Percentiles rank a stretch among this genome's conserved stretches.
These are phyloP conservation scores for Phenacoccus solenopsis DNA, from an alignment of 1,140 invertebrate genomes.

Conservation along the genomic window DNA sequence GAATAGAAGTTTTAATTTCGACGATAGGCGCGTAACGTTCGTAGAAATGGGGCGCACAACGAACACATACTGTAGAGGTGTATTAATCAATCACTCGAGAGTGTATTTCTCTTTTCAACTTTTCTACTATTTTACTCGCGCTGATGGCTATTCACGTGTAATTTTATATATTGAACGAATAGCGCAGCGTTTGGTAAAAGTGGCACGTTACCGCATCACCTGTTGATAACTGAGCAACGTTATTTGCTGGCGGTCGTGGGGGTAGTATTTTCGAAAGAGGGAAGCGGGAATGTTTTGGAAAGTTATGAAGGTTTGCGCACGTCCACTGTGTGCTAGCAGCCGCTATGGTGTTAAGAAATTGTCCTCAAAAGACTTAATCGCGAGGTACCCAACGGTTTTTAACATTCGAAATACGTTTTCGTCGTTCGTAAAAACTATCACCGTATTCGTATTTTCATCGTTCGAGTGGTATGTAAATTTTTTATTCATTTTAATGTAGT, in stretches of 20 bases:
- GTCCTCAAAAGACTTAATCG: neutral
- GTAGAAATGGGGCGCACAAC: too few relatives aligned
- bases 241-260: neutral
- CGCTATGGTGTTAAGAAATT: neutral
- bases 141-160: neutral
- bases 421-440: neutral
- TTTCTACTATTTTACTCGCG: neutral
- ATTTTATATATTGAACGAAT: constrained; percentile 3
- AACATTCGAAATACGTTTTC: neutral
- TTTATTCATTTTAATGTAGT: too few relatives aligned
- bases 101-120: neutral
- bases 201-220: neutral
- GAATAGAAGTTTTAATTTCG: too few relatives aligned
- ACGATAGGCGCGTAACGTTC: too few relatives aligned
- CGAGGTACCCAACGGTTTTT: neutral
- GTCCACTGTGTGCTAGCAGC: neutral
- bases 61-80: too few relatives aligned
- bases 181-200: neutral
- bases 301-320: constrained; percentile 1
- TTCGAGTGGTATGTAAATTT: too few relatives aligned
- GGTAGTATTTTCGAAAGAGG: neutral
- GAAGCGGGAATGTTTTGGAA: neutral
- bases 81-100: neutral
- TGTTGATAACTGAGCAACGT: neutral
- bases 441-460: neutral